These are phyloP conservation scores for Malurus alboscapulatus DNA, from an alignment of 2,113 vertebrate genomes.

Conservation along the genomic window DNA sequence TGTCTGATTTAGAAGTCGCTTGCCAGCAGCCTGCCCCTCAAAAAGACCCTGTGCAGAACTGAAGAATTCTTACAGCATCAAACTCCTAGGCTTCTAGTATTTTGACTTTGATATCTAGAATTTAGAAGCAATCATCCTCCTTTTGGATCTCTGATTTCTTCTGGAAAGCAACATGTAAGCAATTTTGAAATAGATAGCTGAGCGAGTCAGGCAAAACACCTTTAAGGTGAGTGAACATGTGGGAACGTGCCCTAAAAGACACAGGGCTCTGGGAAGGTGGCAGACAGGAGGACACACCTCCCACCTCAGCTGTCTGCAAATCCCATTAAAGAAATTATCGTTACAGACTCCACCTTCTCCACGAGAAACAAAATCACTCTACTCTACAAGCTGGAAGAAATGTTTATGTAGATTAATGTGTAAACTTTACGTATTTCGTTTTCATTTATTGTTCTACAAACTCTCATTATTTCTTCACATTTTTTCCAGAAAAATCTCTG, in stretches of 20 bases:
- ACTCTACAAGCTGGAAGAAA: background rate
- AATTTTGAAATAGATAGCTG: conserved; percentile 3
- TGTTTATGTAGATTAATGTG: background rate
- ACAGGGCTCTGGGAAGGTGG: background rate
- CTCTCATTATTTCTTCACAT: background rate
- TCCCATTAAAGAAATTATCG: conserved; percentile 26
- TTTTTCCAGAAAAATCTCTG: background rate
- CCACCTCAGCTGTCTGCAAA: background rate
- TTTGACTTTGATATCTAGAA: background rate
- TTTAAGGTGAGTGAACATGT: background rate
- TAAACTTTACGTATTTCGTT: background rate
- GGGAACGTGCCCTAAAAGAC: conserved; percentile 22
- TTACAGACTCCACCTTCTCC: conserved; percentile 26
- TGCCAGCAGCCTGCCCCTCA: background rate
- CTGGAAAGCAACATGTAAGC: background rate
- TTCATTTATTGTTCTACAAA: background rate
- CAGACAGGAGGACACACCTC: conserved; percentile 27
- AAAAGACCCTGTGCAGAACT: background rate
- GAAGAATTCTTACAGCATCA: background rate
- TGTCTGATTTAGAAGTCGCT: conserved; percentile 29
- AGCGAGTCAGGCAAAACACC: background rate
- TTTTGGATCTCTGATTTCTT: background rate
- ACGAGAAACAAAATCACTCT: background rate
- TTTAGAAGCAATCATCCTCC: background rate
- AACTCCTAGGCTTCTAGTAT: background rate